phyloP scores from a whole-genome alignment of 2,888 invertebrate species.

The Caenorhabditis macrosperma region DNA sequence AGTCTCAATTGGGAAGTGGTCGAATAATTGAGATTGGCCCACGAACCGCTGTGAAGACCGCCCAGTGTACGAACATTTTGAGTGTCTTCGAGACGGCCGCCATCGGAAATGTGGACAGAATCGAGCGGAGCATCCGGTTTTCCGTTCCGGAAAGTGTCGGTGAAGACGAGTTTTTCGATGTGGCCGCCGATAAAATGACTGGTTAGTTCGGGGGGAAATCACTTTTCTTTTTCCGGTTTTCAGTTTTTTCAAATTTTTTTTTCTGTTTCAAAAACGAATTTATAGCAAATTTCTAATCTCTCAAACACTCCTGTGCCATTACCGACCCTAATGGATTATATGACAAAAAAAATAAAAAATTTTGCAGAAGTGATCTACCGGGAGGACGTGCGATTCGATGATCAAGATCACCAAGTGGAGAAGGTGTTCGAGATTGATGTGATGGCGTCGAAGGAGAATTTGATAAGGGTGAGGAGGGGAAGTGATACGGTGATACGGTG shows the following conservation, averaged over 20 bases:
- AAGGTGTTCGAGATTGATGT: conserved; percentile 57
- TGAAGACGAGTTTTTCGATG: conserved; percentile 53
- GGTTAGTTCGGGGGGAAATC: conserved; percentile 27
- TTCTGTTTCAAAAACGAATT: neutral
- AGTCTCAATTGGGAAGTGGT: conserved; percentile 20
- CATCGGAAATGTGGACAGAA: conserved; percentile 86
- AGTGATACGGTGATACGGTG: neutral
- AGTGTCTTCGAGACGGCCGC: conserved; percentile 93
- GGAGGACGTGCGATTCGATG: conserved; percentile 43
- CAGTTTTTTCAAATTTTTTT: neutral
- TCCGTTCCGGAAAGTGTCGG: conserved; percentile 79
- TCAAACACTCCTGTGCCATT: too few relatives aligned
- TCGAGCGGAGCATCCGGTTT: conserved; percentile 90
- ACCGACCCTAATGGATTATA: too few relatives aligned
- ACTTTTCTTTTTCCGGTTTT: neutral
- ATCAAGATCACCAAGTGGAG: conserved; percentile 26
- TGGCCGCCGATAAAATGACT: conserved; percentile 68
- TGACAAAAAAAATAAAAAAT: neutral
- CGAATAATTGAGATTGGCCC: conserved; percentile 64
- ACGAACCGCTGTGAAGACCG: conserved; percentile 86
- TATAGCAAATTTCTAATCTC: neutral
- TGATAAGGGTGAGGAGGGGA: conserved; percentile 6
- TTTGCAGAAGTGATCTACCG: conserved; percentile 55
- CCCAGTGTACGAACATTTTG: conserved; percentile 95
- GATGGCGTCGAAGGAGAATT: conserved; percentile 28